Base-by-base conservation (phyloP, 2,113 vertebrate genomes). In the Plecotus auritus region DNA sequence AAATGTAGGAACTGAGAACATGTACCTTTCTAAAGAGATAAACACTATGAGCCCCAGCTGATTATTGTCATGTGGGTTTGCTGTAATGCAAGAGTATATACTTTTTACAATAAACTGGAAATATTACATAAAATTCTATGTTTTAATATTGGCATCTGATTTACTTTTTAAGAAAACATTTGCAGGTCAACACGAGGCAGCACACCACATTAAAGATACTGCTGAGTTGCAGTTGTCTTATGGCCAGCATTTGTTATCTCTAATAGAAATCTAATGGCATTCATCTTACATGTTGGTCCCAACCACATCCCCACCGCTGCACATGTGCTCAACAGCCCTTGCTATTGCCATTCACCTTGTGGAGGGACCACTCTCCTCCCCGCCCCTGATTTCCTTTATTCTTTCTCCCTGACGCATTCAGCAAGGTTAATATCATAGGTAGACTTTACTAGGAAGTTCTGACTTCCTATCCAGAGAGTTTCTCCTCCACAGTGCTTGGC, bases 221-320 rank as follows among this genome's bases (percentile, higher is more conserved):
- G 47, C 16, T 76, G 26, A 80, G 9, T 76, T 92, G 26, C 2
- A 2, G 7, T 20, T 66, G 56, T 51, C 30, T 80, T 45, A 8
- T 67, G 32, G 51, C 16, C 70, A 45, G 85, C 32, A 54, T 70
- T 77, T 85, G 59, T 18, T 22, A 1, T 85, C 64, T 66, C 40
- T 72, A 64, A 42, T 35, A 9, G 49, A 89, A 51, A 56, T 28
- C 9, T 47, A 7, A 17, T n/a, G 28, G 17, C 7, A n/a, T 30
- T 18, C 17, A 2, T 32, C 23, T 54, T 37, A 7, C 1, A 1
- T 82, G 12, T 73, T 47, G 72, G 30, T 26, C 61, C 35, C 9
- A 9, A 16, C 20, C 61, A 10, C 56, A 32, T 47, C 2, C 13
- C n/a, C 0, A 40, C 37, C 7, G n/a, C 1, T 7, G 4, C 1